These are phyloP conservation scores for Borostomias antarcticus DNA, from an alignment of 2,797 vertebrate genomes.

Conservation along the genomic window DNA sequence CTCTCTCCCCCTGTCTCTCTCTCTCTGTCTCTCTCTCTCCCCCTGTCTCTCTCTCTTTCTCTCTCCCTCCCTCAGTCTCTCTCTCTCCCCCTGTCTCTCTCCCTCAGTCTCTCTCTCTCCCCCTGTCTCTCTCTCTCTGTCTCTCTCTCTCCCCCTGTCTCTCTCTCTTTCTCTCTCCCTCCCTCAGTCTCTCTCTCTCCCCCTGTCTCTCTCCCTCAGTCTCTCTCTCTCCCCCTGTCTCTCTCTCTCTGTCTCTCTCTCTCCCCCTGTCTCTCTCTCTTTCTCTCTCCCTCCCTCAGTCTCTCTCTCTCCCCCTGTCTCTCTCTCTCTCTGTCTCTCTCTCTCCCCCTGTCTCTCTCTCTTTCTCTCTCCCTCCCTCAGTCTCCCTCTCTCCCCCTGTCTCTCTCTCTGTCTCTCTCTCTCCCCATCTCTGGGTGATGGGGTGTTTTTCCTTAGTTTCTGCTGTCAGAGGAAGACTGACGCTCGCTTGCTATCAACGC, in stretches of 20 bases:
- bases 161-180: neutral
- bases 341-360: neutral
- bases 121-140: neutral
- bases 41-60: constrained; percentile 3
- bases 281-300: neutral
- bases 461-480: constrained; percentile 2
- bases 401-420: neutral
- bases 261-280: neutral
- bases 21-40: neutral
- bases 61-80: neutral
- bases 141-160: constrained; percentile 3
- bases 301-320: neutral
- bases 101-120: constrained; percentile 1
- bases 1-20: constrained; percentile 1
- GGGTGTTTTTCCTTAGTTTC: neutral
- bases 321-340: neutral
- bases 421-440: neutral
- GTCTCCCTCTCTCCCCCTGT: neutral
- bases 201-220: neutral
- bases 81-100: constrained; percentile 2
- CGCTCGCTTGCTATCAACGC: too few species aligned
- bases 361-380: neutral
- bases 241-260: neutral
- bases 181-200: neutral
- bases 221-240: neutral